Percentiles rank a stretch among this genome's conserved stretches.
Evolutionary conservation across 92 coral and sea anemone species (phyloP).

Genomic region (Siderastrea radians): DNA sequence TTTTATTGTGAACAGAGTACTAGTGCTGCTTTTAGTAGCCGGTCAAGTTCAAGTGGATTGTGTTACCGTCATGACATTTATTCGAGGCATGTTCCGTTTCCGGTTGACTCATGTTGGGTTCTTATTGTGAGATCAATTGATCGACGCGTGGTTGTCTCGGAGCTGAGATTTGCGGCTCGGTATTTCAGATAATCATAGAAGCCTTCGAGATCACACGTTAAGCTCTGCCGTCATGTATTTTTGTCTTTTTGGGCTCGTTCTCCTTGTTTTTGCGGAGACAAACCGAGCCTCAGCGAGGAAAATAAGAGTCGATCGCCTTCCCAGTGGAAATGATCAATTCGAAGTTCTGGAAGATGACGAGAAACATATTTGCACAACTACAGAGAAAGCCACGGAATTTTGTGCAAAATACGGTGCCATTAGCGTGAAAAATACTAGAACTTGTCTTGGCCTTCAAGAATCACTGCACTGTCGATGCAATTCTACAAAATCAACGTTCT

Average conservation of each 20-base stretch:
- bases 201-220: not conserved
- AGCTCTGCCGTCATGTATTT: not conserved
- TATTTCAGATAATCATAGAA: not conserved
- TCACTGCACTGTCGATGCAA: constrained; percentile 28
- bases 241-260: not conserved
- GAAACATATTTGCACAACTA: constrained; percentile 4
- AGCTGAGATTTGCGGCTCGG: not conserved
- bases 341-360: constrained; percentile 2
- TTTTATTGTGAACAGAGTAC: not conserved
- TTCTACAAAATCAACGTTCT: constrained; percentile 33
- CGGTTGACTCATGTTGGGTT: not conserved
- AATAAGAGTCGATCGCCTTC: not conserved
- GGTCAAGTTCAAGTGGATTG: not conserved
- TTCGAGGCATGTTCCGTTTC: not conserved
- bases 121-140: not conserved
- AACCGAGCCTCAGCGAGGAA: constrained; percentile 3
- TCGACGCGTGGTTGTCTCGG: not conserved
- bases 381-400: constrained; percentile 19
- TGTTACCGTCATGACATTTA: constrained; percentile 7
- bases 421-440: not conserved
- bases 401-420: constrained; percentile 30
- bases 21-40: not conserved
- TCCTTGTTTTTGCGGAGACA: not conserved
- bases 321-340: constrained; percentile 22
- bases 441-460: not conserved